phyloP scores from a whole-genome alignment of 2,113 vertebrate genomes.

The Centropristis striata region DNA sequence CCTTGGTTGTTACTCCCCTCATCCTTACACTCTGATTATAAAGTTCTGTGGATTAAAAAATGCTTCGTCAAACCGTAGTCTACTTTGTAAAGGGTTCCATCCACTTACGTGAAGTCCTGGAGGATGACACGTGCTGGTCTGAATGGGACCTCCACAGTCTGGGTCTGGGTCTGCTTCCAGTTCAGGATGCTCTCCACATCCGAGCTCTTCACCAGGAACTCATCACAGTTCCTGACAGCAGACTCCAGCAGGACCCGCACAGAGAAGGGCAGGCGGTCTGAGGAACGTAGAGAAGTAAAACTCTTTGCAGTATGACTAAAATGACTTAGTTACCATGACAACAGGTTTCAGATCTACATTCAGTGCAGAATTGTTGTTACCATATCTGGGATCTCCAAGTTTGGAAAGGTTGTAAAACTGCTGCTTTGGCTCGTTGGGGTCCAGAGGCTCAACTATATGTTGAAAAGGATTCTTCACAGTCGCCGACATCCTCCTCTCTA shows the following conservation, averaged over 20 bases:
- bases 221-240: slow-evolving; percentile 94
- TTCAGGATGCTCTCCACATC: slow-evolving; percentile 96
- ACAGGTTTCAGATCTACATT: background rate
- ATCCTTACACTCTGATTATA: too few species aligned
- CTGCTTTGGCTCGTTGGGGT: slow-evolving; percentile 86
- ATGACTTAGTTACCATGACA: too few species aligned
- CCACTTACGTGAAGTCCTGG: slow-evolving; percentile 96
- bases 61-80: background rate
- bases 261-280: slow-evolving; percentile 93
- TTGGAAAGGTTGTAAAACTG: slow-evolving; percentile 94
- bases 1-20: too few species aligned
- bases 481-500: slow-evolving; percentile 58
- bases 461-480: slow-evolving; percentile 91
- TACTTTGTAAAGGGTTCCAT: background rate
- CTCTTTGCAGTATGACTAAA: rapidly evolving
- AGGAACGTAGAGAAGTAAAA: background rate
- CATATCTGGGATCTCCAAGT: slow-evolving; percentile 91
- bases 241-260: slow-evolving; percentile 95
- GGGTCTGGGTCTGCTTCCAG: slow-evolving; percentile 91
- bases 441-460: slow-evolving; percentile 87
- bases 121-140: slow-evolving; percentile 96
- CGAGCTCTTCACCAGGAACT: slow-evolving; percentile 91
- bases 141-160: slow-evolving; percentile 95
- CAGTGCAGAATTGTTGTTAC: slow-evolving; percentile 72
- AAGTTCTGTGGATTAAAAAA: background rate